Evolutionary conservation across 1,140 invertebrate genomes (phyloP).

Genomic region (Chrysopa pallens): DNA sequence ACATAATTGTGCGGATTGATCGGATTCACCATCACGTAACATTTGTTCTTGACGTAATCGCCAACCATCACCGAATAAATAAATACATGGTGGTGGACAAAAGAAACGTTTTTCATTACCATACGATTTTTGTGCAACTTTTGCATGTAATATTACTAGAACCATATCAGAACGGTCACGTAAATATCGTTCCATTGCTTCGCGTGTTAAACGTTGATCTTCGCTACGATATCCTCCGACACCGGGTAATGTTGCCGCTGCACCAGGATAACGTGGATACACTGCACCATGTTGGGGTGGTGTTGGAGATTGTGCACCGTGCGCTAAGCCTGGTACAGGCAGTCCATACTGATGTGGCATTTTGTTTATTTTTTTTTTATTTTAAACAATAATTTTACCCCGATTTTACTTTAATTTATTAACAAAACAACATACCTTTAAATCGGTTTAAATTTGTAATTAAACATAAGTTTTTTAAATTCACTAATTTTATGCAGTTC

Average conservation of each 20-base stretch:
- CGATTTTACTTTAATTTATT: too few species aligned
- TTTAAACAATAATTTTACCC: too few species aligned
- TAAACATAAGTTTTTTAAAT: too few species aligned
- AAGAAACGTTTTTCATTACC: constrained; percentile 99
- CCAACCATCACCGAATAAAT: constrained; percentile 96
- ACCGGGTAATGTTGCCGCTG: constrained; percentile 28
- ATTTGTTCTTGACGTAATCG: constrained; percentile 80
- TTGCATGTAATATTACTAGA: constrained; percentile 94
- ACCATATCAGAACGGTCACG: constrained; percentile 89
- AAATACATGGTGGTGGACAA: constrained; percentile 98
- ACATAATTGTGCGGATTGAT: constrained; percentile 81
- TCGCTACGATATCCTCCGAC: constrained; percentile 52
- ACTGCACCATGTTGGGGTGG: constrained; percentile 34
- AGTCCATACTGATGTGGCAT: constrained; percentile 63
- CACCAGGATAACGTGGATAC: constrained; percentile 29
- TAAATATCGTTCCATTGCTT: constrained; percentile 92
- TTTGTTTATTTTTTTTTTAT: constrained; percentile 14
- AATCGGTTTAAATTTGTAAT: too few species aligned
- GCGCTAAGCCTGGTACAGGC: constrained; percentile 40
- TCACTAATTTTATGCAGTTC: too few species aligned
- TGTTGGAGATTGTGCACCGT: constrained; percentile 56
- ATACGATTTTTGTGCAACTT: constrained; percentile 98
- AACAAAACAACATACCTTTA: too few species aligned
- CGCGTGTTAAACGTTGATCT: constrained; percentile 71
- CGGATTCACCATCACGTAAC: constrained; percentile 70